Percentiles rank a stretch among this genome's conserved stretches.
phyloP scores from a whole-genome alignment of 2,888 invertebrate genomes.

The Venusia cambrica region DNA sequence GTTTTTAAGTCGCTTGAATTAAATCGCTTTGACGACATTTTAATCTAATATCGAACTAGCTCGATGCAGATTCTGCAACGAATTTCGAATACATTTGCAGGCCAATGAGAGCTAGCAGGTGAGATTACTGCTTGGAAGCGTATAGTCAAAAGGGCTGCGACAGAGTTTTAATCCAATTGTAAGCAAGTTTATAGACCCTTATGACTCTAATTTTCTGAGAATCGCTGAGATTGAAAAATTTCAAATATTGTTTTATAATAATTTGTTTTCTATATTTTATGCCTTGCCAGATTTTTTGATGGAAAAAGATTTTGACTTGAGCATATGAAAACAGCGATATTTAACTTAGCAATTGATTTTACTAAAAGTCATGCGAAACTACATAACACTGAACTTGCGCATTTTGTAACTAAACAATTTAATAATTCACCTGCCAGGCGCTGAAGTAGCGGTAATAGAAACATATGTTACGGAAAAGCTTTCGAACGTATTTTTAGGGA shows the following conservation, averaged over 20 bases:
- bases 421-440: background rate
- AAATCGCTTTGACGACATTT: slow-evolving; percentile 13
- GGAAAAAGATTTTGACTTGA: too few species aligned
- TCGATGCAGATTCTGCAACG: slow-evolving; percentile 11
- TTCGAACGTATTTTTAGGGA: slow-evolving; percentile 29
- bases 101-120: slow-evolving; percentile 24
- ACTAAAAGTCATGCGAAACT: too few species aligned
- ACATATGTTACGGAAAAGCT: slow-evolving; percentile 29
- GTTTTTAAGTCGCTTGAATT: slow-evolving; percentile 2
- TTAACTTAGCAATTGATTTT: too few species aligned
- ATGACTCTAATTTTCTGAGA: too few species aligned
- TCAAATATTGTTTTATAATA: too few species aligned
- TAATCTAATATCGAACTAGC: slow-evolving; percentile 6
- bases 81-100: slow-evolving; percentile 18
- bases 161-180: slow-evolving; percentile 5
- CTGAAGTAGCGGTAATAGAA: slow-evolving; percentile 27
- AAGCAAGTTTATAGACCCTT: background rate
- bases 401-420: slow-evolving; percentile 15
- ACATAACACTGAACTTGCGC: too few species aligned
- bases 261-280: too few species aligned
- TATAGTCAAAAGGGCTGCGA: slow-evolving; percentile 6
- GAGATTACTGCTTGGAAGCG: slow-evolving; percentile 21
- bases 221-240: too few species aligned
- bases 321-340: too few species aligned
- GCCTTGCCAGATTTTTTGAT: too few species aligned